Base-by-base conservation (phyloP, 1,140 invertebrate genomes). In the Penaeus japonicus region DNA sequence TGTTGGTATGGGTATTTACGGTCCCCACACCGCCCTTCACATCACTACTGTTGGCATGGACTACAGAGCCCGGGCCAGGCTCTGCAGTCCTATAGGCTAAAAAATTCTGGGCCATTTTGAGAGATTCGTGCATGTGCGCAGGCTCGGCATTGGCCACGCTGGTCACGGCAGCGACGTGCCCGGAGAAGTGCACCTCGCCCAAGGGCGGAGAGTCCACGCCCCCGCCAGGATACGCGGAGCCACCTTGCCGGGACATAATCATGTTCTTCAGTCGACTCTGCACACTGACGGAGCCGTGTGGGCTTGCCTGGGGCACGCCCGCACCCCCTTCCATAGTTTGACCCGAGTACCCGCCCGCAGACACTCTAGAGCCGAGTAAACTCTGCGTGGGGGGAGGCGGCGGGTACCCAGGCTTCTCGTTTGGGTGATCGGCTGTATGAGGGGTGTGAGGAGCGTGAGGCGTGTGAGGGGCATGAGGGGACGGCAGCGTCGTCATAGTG, bases 11-110 rank as follows among this genome's bases (percentile, higher is more conserved):
- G 87, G 35, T 73, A 80, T 27, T 82, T 81, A 73, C 57, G 65
- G 87, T 73, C 73, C 73, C 80, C 54, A 84, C 80, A 39, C 87
- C 81, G 87, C 87, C 87, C 87, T 88, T 82, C 79, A 82, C 87
- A 88, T 88, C 87, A 88, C 65, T 88, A 83, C 65, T 88, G 87
- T 88, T 88, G 70, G 87, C 87, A 73, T 86, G 90, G 90, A 90
- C 90, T 89, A 90, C 90, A 90, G 90, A 90, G 90, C 87, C 90
- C 90, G 90, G 87, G 90, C 85, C 90, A 88, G 87, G 85, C 90
- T 90, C 90, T 90, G 90, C 87, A 90, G 90, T 90, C 90, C 90
- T 90, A 90, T 89, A 90, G 86, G 90, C 90, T 90, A 90, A 90
- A 90, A 90, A 90, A 90, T 90, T 90, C 90, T 90, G 90, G 30